Percentiles rank a stretch among this genome's conserved stretches.
Conservation (phyloP, 2,113 vertebrate species). For the Xenopus laevis region DNA sequence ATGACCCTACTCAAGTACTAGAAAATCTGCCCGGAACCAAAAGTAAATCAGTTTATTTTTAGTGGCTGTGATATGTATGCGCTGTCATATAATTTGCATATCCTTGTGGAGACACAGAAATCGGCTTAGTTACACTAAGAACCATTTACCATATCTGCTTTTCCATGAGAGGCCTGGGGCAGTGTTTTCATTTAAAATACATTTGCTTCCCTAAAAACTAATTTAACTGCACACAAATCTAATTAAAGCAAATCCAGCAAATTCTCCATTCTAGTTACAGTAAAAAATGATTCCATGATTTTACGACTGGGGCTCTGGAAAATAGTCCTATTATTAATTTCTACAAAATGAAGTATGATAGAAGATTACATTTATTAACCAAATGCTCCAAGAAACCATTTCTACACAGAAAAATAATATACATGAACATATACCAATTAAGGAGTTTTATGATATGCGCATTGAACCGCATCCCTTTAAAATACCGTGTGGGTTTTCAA, state of each 20-base stretch:
- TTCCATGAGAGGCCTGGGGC: neutral
- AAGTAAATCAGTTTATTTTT: too few relatives aligned
- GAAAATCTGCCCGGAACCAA: too few relatives aligned
- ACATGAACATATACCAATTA: too few relatives aligned
- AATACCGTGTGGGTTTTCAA: too few relatives aligned
- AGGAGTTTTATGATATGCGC: too few relatives aligned
- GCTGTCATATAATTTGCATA: too few relatives aligned
- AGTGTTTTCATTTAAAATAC: constrained; percentile 14
- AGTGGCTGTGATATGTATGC: too few relatives aligned
- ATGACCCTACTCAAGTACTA: too few relatives aligned
- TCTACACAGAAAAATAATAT: constrained; percentile 30
- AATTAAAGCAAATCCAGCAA: constrained; percentile 9
- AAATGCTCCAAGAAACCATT: constrained; percentile 46
- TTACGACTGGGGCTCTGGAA: neutral
- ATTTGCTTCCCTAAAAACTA: constrained; percentile 14
- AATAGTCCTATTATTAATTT: neutral
- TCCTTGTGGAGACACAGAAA: too few relatives aligned
- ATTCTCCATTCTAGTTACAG: constrained; percentile 5
- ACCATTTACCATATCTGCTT: constrained; percentile 19
- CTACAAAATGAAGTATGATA: neutral
- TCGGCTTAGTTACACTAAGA: neutral
- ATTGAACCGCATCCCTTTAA: too few relatives aligned
- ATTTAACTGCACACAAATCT: constrained; percentile 5
- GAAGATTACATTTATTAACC: constrained; percentile 19
- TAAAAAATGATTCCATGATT: neutral